A percentile compares a stretch with the other conserved stretches of the same genome.
Conservation (phyloP, 64 coral and sea anemone genomes). For the Porites lutea region DNA sequence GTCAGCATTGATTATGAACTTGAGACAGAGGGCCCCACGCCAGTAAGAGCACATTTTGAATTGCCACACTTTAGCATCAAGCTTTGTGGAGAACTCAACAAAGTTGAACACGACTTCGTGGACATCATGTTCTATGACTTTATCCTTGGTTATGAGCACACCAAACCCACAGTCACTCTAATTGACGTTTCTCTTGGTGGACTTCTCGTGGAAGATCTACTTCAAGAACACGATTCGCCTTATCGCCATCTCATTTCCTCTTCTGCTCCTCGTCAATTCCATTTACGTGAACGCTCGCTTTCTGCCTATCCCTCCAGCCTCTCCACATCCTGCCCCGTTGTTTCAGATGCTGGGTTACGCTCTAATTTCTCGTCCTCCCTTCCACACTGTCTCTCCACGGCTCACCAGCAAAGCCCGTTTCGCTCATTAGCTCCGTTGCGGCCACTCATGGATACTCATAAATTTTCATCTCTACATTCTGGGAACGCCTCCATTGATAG, state of each 20-base stretch:
- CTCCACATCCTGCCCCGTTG: conserved; percentile 91
- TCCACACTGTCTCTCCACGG: conserved; percentile 66
- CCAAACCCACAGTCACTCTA: conserved; percentile 67
- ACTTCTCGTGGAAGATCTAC: conserved; percentile 86
- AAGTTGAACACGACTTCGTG: conserved; percentile 88
- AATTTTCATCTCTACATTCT: conserved; percentile 69
- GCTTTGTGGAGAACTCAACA: conserved; percentile 85
- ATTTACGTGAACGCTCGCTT: conserved; percentile 28
- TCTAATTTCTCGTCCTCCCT: conserved; percentile 80
- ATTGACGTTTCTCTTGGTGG: conserved; percentile 91
- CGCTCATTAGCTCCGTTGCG: conserved; percentile 78
- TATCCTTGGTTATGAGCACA: conserved; percentile 72
- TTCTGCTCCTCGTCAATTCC: conserved; percentile 55
- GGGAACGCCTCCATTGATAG: conserved; percentile 26
- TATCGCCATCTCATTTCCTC: conserved; percentile 93
- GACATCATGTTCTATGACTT: conserved; percentile 94
- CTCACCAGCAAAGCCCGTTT: conserved; percentile 63
- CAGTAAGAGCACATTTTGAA: conserved; percentile 75
- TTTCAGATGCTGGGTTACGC: conserved; percentile 82
- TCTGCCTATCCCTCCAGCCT: conserved; percentile 55
- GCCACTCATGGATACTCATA: conserved; percentile 74
- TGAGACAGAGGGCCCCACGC: conserved; percentile 69
- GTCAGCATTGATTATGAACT: conserved; percentile 13
- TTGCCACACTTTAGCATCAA: conserved; percentile 95
- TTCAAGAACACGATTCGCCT: conserved; percentile 80